Percentiles rank a stretch among this genome's conserved stretches.
Conservation (phyloP, 2,888 invertebrate species). For the Melikaiella ostensackeni region DNA sequence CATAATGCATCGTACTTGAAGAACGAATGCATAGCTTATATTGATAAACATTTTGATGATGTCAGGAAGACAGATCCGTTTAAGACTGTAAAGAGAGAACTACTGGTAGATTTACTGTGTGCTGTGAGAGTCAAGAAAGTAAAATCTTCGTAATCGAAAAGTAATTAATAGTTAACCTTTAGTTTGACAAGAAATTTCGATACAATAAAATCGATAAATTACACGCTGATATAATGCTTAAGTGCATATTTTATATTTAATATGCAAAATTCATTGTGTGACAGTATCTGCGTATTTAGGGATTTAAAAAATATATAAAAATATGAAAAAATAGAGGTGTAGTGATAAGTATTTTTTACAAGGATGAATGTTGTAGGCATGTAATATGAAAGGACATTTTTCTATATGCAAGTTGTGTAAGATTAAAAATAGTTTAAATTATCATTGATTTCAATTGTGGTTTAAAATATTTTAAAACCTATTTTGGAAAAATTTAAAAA, state of each 20-base stretch:
- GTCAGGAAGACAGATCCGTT: constrained; percentile 4
- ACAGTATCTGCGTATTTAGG: neutral
- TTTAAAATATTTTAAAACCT: too few relatives aligned
- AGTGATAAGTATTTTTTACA: neutral
- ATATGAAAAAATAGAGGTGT: neutral
- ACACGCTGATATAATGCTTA: neutral
- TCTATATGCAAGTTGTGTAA: neutral
- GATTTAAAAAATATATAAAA: neutral
- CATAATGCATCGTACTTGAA: constrained; percentile 10
- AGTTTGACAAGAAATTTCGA: too few relatives aligned
- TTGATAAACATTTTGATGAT: constrained; percentile 24
- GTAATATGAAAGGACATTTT: too few relatives aligned
- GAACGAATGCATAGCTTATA: constrained; percentile 4
- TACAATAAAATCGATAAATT: too few relatives aligned
- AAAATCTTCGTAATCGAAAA: neutral
- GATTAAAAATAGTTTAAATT: too few relatives aligned
- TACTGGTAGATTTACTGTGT: constrained; percentile 5
- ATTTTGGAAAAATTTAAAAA: too few relatives aligned
- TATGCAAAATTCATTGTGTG: neutral
- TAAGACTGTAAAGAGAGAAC: constrained; percentile 18
- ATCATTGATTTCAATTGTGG: too few relatives aligned
- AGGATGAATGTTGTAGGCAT: neutral
- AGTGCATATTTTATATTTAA: neutral
- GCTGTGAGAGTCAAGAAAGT: neutral
- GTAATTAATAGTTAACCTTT: neutral